Base-by-base conservation (phyloP, 1,140 invertebrate genomes). In the Acromyrmex heyeri region DNA sequence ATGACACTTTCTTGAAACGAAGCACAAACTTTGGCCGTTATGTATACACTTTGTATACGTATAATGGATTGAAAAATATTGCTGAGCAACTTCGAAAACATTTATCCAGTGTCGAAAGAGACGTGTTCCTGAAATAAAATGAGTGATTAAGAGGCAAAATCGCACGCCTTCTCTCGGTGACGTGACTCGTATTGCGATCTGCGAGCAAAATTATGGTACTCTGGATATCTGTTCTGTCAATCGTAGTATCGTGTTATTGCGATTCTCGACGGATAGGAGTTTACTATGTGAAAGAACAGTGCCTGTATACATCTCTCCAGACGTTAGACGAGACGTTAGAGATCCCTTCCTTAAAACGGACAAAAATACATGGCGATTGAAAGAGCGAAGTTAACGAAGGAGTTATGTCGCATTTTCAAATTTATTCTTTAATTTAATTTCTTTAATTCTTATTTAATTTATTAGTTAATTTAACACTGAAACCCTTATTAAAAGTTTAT, bases 261-360 rank as follows among this genome's bases (percentile, higher is more conserved):
- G 34, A 24, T 55, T 1, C n/a, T 30, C 18, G 30, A 44, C 18
- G n/a, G 12, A 59, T 10, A 3, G 65, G 24, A 50, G 48, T 88
- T 93, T 91, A 92, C 91, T 93, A 87, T 93, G 91, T 92, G 91
- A 94, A 93, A 91, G 91, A 95, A 93, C 92, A 93, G 94, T 95
- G 94, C 93, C 94, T 95, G 94, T 93, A 94, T 90, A 86, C 67
- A 34, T 61, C 21, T 70, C 59, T 91, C 88, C 91, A 93, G 92
- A 94, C 87, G 87, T 90, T 93, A 93, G 91, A 91, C 85, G 79
- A 94, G 75, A 90, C 76, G 91, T 75, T 93, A 93, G 92, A 93
- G 5, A 85, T 61, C 10, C 50, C 30, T 76, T 83, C 21, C 50
- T 82, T 73, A 24, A 82, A 53, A 4, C 21, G 12, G 8, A 30